These are phyloP conservation scores for Tinea trinotella DNA, from an alignment of 2,888 invertebrate genomes.

Conservation along the genomic window DNA sequence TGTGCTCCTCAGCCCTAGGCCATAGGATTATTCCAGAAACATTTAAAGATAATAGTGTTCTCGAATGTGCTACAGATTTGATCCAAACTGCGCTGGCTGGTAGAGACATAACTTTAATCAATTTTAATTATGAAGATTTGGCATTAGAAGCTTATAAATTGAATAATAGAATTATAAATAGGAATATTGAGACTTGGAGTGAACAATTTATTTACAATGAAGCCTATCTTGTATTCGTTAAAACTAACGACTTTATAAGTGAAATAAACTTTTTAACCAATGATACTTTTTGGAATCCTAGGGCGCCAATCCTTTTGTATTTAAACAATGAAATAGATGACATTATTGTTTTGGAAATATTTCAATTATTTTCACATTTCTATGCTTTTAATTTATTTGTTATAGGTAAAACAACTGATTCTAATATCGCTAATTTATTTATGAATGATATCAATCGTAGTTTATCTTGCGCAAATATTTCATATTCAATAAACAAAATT, in stretches of 20 bases:
- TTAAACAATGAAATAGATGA: not conserved
- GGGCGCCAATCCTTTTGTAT: not conserved
- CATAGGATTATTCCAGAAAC: not conserved
- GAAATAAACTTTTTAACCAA: not conserved
- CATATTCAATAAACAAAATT: not conserved
- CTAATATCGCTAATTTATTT: not conserved
- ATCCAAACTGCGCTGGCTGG: not conserved
- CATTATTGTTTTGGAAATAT: not conserved
- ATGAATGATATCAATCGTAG: not conserved
- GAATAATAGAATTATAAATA: constrained; percentile 13
- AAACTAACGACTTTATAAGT: not conserved
- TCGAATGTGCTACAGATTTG: not conserved
- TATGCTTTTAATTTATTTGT: constrained; percentile 4
- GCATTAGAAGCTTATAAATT: not conserved
- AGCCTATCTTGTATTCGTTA: constrained; percentile 5
- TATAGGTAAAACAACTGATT: not conserved
- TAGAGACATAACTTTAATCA: not conserved
- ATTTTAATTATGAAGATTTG: not conserved
- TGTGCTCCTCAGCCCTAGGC: not conserved
- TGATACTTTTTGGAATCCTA: constrained; percentile 18
- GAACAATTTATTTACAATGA: constrained; percentile 4
- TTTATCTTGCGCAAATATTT: not conserved
- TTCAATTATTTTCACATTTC: not conserved
- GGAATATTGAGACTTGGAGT: not conserved
- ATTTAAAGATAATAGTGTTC: not conserved